Percentiles rank a stretch among this genome's conserved stretches.
phyloP scores from a whole-genome alignment of 2,113 vertebrate genomes.

The Perognathus longimembris region DNA sequence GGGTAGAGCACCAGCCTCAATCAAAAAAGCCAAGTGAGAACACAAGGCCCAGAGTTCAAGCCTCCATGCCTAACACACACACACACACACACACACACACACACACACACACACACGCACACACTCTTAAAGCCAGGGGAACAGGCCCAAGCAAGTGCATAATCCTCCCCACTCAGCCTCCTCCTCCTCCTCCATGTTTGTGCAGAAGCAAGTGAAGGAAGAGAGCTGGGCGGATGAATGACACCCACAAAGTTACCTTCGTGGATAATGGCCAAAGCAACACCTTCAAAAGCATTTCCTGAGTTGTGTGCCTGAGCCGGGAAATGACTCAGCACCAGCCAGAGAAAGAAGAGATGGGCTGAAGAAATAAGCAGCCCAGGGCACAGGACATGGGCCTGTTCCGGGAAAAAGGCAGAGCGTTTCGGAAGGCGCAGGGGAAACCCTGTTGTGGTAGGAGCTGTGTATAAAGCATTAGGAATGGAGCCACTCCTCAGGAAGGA shows the following conservation, averaged over 20 bases:
- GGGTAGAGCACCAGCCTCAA: too few species aligned
- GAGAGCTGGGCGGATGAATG: not conserved
- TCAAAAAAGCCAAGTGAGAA: too few species aligned
- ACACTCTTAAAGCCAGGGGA: not conserved
- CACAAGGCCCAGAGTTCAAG: too few species aligned
- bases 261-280: constrained; percentile 1
- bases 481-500: not conserved
- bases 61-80: too few species aligned
- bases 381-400: not conserved
- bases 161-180: not conserved
- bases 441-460: not conserved
- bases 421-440: not conserved
- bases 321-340: not conserved
- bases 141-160: not conserved
- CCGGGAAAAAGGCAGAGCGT: not conserved
- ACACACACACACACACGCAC: too few species aligned
- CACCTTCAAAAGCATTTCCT: not conserved
- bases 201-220: too few species aligned
- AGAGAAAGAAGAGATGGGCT: not conserved
- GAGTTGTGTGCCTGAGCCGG: not conserved
- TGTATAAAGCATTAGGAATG: rapidly evolving
- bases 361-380: not conserved
- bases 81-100: too few species aligned
- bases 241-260: not conserved
- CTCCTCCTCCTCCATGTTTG: not conserved